Conservation (phyloP, 2,888 invertebrate species). For the Caenorhabditis sp. region DNA sequence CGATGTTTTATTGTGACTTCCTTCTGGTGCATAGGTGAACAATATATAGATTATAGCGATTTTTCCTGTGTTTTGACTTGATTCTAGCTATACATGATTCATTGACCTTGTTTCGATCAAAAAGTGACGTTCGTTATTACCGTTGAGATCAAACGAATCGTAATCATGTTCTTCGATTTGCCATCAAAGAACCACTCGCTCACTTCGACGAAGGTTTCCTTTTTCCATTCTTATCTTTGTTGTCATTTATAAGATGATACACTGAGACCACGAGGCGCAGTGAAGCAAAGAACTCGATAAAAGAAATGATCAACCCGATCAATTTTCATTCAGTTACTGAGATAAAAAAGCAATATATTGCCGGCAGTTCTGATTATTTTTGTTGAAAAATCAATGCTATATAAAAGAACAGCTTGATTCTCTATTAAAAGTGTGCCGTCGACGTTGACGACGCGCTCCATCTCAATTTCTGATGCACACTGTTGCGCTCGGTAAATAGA, state of each 20-base stretch:
- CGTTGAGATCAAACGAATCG: conserved; percentile 42
- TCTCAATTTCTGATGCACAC: no score
- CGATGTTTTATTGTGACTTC: no score
- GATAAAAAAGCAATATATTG: neutral
- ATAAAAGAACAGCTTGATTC: no score
- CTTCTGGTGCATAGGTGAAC: conserved; percentile 36
- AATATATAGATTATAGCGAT: neutral
- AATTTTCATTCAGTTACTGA: conserved; percentile 35
- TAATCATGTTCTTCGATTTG: conserved; percentile 25
- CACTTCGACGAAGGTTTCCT: conserved; percentile 51
- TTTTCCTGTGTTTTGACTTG: conserved; percentile 26
- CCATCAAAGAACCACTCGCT: conserved; percentile 47
- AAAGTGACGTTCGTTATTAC: conserved; percentile 22
- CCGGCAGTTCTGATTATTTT: neutral
- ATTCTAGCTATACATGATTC: conserved; percentile 27
- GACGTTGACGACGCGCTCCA: no score
- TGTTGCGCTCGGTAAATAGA: no score
- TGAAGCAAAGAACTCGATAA: conserved; percentile 26
- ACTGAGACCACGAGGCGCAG: conserved; percentile 42
- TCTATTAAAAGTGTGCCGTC: no score
- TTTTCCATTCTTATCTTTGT: conserved; percentile 37
- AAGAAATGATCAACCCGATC: conserved; percentile 50
- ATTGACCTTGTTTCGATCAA: conserved; percentile 29
- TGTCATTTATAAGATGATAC: conserved; percentile 41
- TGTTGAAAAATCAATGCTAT: no score